Percentiles rank a stretch among this genome's conserved stretches.
Conservation (phyloP, 37 sponge, comb jelly and placozoan genomes). For the Cladorhizidae sp. region DNA sequence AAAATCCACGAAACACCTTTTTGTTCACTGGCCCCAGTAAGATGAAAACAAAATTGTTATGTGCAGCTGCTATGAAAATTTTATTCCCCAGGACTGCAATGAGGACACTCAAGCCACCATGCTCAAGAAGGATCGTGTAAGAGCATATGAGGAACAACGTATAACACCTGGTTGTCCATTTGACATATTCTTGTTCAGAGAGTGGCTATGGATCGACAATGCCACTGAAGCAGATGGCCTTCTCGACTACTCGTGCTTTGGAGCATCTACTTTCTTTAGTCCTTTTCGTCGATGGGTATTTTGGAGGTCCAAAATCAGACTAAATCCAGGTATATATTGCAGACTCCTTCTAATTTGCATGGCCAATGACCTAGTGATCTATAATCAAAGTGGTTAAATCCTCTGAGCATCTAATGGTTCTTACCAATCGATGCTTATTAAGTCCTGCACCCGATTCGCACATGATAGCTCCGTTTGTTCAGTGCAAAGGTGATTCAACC, state of each 20-base stretch:
- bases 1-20: background rate
- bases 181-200: background rate
- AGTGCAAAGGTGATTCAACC: too few relatives aligned
- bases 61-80: background rate
- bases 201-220: constrained; percentile 47
- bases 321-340: constrained; percentile 20
- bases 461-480: too few relatives aligned
- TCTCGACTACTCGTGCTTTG: background rate
- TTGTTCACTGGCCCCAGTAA: background rate
- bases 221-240: constrained; percentile 34
- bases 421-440: too few relatives aligned
- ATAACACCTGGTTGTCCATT: background rate
- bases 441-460: too few relatives aligned
- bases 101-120: background rate
- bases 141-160: background rate
- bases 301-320: background rate
- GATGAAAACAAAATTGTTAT: background rate
- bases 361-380: too few relatives aligned
- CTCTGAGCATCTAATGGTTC: too few relatives aligned
- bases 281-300: background rate
- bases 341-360: too few relatives aligned
- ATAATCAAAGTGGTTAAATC: too few relatives aligned
- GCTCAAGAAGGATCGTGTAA: background rate
- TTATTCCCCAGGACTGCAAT: constrained; percentile 1
- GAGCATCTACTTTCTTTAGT: background rate